These are phyloP conservation scores for Pristionchus fissidentatus DNA, from an alignment of 2,888 invertebrate species.

Conservation along the genomic window DNA sequence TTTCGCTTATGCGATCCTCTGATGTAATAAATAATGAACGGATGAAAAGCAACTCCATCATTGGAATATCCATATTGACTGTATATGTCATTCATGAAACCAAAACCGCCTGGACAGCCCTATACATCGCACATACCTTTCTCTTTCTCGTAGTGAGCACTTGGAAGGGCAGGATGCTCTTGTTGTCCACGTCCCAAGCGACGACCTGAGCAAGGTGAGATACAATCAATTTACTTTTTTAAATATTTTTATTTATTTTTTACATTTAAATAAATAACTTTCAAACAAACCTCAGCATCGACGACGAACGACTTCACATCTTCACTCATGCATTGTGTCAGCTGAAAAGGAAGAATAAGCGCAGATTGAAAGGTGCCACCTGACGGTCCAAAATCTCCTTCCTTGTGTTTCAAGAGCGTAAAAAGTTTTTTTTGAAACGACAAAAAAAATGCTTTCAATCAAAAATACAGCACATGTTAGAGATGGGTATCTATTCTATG, in stretches of 20 bases:
- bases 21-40: not conserved
- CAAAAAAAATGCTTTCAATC: not conserved
- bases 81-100: not conserved
- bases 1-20: too few relatives aligned
- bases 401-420: not conserved
- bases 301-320: constrained; percentile 85
- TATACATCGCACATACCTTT: constrained; percentile 81
- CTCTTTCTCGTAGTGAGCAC: constrained; percentile 93
- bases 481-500: too few relatives aligned
- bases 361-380: not conserved
- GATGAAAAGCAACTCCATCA: not conserved
- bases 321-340: constrained; percentile 63
- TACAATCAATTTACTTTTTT: not conserved
- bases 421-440: not conserved
- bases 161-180: constrained; percentile 95
- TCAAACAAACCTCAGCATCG: constrained; percentile 85
- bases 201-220: constrained; percentile 82
- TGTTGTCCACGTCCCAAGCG: constrained; percentile 90
- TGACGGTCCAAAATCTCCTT: not conserved
- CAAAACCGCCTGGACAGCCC: not conserved
- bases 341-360: constrained; percentile 45
- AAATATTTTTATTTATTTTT: not conserved
- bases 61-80: not conserved
- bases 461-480: not conserved
- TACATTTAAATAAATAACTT: not conserved